phyloP scores from a whole-genome alignment of 2,888 invertebrate genomes.

The Himalopsyche kuldschensis region DNA sequence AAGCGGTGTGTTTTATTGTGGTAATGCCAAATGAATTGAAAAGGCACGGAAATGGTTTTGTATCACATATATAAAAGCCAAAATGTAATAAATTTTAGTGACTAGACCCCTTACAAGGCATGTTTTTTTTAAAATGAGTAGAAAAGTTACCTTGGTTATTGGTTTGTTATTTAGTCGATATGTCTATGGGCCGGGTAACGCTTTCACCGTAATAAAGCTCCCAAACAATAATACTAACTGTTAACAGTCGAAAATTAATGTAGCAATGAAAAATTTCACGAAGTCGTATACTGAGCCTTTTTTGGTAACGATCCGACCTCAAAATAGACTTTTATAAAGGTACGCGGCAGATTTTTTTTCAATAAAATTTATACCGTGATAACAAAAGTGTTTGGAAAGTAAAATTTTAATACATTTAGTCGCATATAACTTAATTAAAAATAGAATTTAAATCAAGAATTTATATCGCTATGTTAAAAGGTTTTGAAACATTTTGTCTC shows the following conservation, averaged over 20 bases:
- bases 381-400: neutral
- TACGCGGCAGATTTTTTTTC: neutral
- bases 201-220: neutral
- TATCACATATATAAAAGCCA: neutral
- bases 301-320: neutral
- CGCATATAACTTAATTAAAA: neutral
- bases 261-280: neutral
- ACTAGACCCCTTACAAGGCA: neutral
- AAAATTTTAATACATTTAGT: neutral
- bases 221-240: neutral
- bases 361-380: neutral
- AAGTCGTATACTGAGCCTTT: neutral
- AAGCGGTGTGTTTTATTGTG: neutral
- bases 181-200: neutral
- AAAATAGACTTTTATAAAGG: neutral
- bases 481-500: no score
- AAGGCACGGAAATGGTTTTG: neutral
- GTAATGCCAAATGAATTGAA: neutral
- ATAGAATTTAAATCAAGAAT: no score
- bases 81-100: neutral
- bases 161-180: neutral
- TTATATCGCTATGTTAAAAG: no score
- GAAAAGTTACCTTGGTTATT: neutral
- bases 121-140: neutral
- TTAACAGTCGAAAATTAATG: neutral